Conservation (phyloP, 2,888 invertebrate species). For the Copidosoma aretas region DNA sequence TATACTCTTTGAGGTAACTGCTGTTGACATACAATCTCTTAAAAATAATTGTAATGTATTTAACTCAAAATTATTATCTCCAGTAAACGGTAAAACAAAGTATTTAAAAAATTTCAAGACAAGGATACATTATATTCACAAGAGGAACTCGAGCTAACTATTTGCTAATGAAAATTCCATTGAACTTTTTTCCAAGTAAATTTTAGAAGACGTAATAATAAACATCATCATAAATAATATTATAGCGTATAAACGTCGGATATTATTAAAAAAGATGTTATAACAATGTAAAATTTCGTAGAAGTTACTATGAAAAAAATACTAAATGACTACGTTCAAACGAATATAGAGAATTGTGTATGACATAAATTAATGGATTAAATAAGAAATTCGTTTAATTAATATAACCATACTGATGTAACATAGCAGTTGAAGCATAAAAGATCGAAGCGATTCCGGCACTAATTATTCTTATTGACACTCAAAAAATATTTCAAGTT, state of each 20-base stretch:
- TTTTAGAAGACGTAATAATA: slow-evolving; percentile 1
- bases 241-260: no score
- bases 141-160: no score
- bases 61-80: no score
- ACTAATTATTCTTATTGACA: slow-evolving; percentile 19
- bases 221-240: slow-evolving; percentile 3
- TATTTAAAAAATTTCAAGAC: no score
- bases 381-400: slow-evolving; percentile 10
- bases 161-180: background rate
- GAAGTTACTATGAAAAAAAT: slow-evolving; percentile 19
- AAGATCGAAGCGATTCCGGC: slow-evolving; percentile 15
- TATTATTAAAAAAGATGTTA: slow-evolving; percentile 13
- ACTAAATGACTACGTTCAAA: slow-evolving; percentile 6
- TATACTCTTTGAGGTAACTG: no score
- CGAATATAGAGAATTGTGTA: slow-evolving; percentile 9
- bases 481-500: no score
- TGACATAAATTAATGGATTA: background rate
- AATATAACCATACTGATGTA: slow-evolving; percentile 2
- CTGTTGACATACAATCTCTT: no score
- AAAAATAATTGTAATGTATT: no score
- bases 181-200: slow-evolving; percentile 2
- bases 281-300: slow-evolving; percentile 17
- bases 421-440: background rate
- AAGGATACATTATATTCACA: no score
- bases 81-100: no score